Evolutionary conservation across 2,888 invertebrate species (phyloP).

Genomic region (Pimpla rufipes): DNA sequence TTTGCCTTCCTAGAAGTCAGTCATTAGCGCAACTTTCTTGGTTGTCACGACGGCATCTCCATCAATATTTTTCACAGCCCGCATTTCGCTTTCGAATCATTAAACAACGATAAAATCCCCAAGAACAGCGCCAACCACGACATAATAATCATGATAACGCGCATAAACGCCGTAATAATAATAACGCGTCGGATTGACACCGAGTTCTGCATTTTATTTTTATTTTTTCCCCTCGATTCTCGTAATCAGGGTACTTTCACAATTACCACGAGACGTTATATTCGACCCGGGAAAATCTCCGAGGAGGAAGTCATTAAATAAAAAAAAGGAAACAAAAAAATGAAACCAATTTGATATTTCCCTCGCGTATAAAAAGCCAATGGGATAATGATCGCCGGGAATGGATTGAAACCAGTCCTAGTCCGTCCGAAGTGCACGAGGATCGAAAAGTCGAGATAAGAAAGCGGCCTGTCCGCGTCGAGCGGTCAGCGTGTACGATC

Average conservation of each 20-base stretch:
- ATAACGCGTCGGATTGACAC: background rate
- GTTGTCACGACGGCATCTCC: slow-evolving; percentile 21
- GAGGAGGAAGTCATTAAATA: slow-evolving; percentile 45
- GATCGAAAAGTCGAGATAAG: slow-evolving; percentile 19
- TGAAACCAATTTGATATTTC: slow-evolving; percentile 41
- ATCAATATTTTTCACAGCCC: slow-evolving; percentile 58
- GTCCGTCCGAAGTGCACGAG: background rate
- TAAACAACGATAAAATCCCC: slow-evolving; percentile 50
- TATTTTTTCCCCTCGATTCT: background rate
- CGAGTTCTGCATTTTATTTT: background rate
- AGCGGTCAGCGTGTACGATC: slow-evolving; percentile 8
- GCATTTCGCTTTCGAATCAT: slow-evolving; percentile 61
- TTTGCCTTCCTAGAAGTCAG: slow-evolving; percentile 68
- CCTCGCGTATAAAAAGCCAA: slow-evolving; percentile 6
- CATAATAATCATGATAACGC: background rate
- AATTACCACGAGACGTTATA: slow-evolving; percentile 13
- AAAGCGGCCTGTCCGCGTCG: background rate
- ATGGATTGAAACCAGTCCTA: slow-evolving; percentile 6
- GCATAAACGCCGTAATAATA: background rate
- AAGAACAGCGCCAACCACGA: background rate
- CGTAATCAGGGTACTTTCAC: background rate
- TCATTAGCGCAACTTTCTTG: slow-evolving; percentile 62
- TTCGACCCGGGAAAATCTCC: slow-evolving; percentile 35
- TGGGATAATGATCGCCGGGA: slow-evolving; percentile 1
- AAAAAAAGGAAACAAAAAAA: slow-evolving; percentile 22